phyloP scores from a whole-genome alignment of 2,113 vertebrate genomes.

The Pygoscelis adeliae region DNA sequence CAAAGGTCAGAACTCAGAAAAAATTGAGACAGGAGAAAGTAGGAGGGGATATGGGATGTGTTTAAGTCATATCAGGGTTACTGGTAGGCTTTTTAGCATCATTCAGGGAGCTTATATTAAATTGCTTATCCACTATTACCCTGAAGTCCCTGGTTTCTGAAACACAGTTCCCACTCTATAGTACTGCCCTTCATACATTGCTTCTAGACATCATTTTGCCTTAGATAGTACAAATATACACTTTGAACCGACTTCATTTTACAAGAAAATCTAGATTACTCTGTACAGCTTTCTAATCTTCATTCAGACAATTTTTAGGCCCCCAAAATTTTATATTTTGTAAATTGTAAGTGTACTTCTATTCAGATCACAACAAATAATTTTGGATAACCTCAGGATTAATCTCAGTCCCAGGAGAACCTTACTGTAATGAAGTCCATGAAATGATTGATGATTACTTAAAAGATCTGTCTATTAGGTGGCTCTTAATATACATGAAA shows the following conservation, averaged over 20 bases:
- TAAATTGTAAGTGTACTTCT: background rate
- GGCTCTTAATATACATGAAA: background rate
- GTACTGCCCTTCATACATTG: background rate
- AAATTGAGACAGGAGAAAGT: background rate
- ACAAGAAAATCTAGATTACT: background rate
- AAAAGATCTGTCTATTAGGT: background rate
- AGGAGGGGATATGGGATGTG: background rate
- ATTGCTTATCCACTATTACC: background rate
- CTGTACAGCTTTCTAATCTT: background rate
- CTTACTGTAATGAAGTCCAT: background rate
- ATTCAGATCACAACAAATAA: background rate
- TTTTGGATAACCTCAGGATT: background rate
- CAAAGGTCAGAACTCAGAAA: background rate
- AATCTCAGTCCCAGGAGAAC: background rate
- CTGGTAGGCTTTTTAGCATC: background rate
- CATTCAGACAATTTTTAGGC: background rate
- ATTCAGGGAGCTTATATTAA: background rate
- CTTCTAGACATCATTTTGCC: background rate
- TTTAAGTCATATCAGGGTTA: background rate
- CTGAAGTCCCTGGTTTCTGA: background rate
- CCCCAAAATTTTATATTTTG: background rate
- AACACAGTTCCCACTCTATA: background rate
- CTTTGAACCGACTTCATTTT: background rate
- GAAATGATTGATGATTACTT: background rate
- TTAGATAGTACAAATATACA: background rate